These are phyloP conservation scores for Sternarchorhynchus goeldii DNA, from an alignment of 2,797 vertebrate species.

Conservation along the genomic window DNA sequence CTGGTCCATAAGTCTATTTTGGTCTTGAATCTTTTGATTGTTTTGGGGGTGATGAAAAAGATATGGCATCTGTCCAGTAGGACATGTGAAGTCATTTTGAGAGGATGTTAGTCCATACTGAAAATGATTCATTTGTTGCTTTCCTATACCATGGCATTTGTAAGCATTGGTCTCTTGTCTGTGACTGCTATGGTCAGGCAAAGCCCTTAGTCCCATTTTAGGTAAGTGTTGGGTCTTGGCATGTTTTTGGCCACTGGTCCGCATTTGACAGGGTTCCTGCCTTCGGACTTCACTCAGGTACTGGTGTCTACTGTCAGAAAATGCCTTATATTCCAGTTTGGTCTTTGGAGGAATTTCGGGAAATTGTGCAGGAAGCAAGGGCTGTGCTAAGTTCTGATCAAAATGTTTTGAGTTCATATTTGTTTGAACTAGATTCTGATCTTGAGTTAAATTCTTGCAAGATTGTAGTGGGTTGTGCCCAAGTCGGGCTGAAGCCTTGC, in stretches of 20 bases:
- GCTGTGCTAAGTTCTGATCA: conserved; percentile 31
- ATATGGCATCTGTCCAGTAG: conserved; percentile 33
- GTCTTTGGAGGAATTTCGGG: conserved; percentile 33
- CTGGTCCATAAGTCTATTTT: conserved; percentile 25
- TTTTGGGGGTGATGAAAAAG: conserved; percentile 29
- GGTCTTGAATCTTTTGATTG: conserved; percentile 29
- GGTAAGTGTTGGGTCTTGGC: conserved; percentile 65
- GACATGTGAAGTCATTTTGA: conserved; percentile 12
- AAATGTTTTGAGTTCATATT: conserved; percentile 11
- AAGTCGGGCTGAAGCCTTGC: conserved; percentile 37
- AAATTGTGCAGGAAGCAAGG: conserved; percentile 35
- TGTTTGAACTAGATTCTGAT: conserved; percentile 23
- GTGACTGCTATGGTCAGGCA: conserved; percentile 52
- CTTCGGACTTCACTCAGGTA: conserved; percentile 29
- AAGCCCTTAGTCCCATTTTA: conserved; percentile 59
- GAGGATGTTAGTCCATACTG: conserved; percentile 1
- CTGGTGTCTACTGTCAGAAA: conserved; percentile 30
- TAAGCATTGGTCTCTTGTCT: conserved; percentile 38
- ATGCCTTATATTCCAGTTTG: conserved; percentile 20
- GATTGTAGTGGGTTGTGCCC: conserved; percentile 27
- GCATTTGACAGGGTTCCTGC: conserved; percentile 54
- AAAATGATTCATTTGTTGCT: conserved; percentile 23
- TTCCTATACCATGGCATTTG: conserved; percentile 25
- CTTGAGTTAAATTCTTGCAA: conserved; percentile 5
- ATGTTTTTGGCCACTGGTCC: conserved; percentile 61